These are phyloP conservation scores for Dasyurus viverrinus DNA, from an alignment of 2,113 vertebrate genomes.

Conservation along the genomic window DNA sequence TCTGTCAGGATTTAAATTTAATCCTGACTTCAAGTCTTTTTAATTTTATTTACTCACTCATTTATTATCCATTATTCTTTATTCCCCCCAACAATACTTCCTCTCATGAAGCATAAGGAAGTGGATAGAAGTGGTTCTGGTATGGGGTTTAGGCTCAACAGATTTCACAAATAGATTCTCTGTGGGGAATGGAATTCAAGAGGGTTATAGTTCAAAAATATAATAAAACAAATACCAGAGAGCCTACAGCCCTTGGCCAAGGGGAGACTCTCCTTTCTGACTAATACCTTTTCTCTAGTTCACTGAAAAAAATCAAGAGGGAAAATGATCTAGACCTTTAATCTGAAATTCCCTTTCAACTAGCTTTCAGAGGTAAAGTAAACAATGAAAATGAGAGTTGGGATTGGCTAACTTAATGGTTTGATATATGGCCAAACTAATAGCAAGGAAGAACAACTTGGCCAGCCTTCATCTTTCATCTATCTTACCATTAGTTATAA, in stretches of 20 bases:
- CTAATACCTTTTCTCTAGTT: neutral
- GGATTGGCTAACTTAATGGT: neutral
- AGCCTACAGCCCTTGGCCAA: neutral
- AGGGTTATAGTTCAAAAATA: neutral
- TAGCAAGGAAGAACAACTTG: neutral
- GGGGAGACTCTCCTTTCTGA: neutral
- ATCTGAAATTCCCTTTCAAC: neutral
- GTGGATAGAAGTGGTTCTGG: neutral
- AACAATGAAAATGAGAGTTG: neutral
- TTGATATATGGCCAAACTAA: neutral
- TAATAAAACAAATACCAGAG: neutral
- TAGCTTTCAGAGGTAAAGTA: neutral
- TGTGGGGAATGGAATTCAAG: neutral
- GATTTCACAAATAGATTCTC: neutral
- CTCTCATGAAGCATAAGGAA: neutral
- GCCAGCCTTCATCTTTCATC: neutral
- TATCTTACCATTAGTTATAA: neutral
- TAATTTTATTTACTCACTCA: neutral
- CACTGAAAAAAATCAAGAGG: neutral
- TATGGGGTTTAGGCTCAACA: neutral
- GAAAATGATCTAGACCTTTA: neutral
- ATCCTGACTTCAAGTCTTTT: neutral
- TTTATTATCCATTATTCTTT: neutral
- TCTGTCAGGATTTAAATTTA: neutral
- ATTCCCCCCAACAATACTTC: neutral